Percentiles rank a stretch among this genome's conserved stretches.
These are phyloP conservation scores for Falco cherrug DNA, from an alignment of 2,797 vertebrate species.

Conservation along the genomic window DNA sequence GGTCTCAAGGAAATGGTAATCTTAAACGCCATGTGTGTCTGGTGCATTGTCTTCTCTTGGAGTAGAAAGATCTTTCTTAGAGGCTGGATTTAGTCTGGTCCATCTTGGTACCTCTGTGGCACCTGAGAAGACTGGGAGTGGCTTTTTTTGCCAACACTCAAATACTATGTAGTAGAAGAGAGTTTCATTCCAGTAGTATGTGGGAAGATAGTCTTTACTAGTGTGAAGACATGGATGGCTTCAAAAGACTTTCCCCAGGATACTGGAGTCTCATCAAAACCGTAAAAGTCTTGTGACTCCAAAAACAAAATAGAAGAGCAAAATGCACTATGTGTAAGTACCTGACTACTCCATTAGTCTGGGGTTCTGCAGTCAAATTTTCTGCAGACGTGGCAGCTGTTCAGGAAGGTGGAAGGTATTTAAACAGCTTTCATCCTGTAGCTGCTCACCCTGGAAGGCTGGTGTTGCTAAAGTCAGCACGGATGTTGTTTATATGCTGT, in stretches of 20 bases:
- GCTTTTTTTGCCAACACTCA: background rate
- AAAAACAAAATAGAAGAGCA: background rate
- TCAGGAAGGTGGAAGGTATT: background rate
- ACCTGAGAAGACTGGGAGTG: background rate
- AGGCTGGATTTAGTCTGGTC: background rate
- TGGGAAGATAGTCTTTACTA: background rate
- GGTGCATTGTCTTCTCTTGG: background rate
- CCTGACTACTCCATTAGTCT: background rate
- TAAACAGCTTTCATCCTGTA: background rate
- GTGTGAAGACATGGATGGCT: background rate
- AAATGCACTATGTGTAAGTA: background rate
- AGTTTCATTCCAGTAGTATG: background rate
- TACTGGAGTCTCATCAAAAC: background rate
- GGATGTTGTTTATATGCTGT: background rate
- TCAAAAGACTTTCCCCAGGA: background rate
- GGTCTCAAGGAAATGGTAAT: background rate
- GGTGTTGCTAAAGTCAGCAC: background rate
- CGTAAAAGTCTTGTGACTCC: background rate
- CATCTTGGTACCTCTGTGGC: background rate
- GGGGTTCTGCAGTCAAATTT: background rate
- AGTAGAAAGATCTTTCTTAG: background rate
- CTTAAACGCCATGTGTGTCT: fast-evolving
- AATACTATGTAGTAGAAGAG: background rate
- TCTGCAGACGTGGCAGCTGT: background rate
- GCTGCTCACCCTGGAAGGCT: background rate